Evolutionary conservation across 2,888 invertebrate species (phyloP), one percentile per base, ranked within the genome.

Genomic region (Tanytarsus gracilentus): DNA sequence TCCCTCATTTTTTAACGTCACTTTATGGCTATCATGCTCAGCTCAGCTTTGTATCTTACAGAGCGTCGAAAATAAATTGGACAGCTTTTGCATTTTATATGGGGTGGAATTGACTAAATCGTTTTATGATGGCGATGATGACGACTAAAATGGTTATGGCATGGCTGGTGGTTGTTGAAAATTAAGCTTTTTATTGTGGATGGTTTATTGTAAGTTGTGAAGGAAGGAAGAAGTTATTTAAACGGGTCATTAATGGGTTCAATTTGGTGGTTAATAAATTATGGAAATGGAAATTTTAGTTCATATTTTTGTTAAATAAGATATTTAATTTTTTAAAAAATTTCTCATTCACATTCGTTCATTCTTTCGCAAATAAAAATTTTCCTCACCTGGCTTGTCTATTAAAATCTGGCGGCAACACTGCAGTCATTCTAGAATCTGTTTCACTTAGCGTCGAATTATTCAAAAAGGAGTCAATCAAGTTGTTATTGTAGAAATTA

Each of bases 311-410:
- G 9, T 29, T 29, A 7, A 29, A 29, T 7, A 29, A 29, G 29
- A 29, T 7, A 29, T 29, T 29, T 29, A 7, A 33, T 33, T 5
- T 33, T 33, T 33, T 33, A n/a, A n/a, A n/a, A n/a, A n/a, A n/a
- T n/a, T n/a, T n/a, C n/a, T n/a, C 36, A 36, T 9, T 44, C 44
- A 44, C 18, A 18, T 16, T 18, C 21, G 16, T 44, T 44, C 44
- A 11, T 44, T n/a, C 21, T 44, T n/a, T 11, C 9, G 30, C 9
- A 27, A 4, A 27, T n/a, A 14, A 33, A 58, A 48, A 30, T 56
- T 25, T n/a, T 18, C 49, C 63, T 65, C 62, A 73, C 74, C 74
- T 74, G 65, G 71, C 72, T 68, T 74, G 74, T 65, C 73, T 70
- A 66, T 74, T 72, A 60, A 72, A 73, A 63, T 68, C 63, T 56